Evolutionary conservation across 2,888 invertebrate genomes (phyloP), one percentile per base, ranked within the genome.

Genomic region (Rhagium mordax): DNA sequence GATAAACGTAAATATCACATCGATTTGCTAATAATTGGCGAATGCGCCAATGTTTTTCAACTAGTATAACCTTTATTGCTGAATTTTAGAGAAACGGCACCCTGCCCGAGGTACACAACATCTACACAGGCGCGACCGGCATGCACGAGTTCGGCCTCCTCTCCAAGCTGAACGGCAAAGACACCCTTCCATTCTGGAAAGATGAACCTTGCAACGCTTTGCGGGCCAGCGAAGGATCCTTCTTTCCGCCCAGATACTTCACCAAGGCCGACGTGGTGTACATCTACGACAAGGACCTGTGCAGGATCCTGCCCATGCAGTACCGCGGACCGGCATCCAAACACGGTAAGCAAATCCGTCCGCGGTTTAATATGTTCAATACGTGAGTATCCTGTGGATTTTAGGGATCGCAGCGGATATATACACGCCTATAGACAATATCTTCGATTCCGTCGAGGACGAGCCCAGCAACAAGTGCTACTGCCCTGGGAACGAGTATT

Each of bases 261-360:
- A 94, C 94, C 16, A 86, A 86, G 59, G 89, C 91, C 0, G 93
- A 96, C 84, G 88, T 91, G 0, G 91, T 96, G 15, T 91, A 94
- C 79, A 88, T 97, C 0, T 97, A 95, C 86, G 96, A 96, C 84
- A 96, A 96, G 85, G 96, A 97, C 84, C 87, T 97, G 53, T 97
- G 97, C 84, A 90, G 96, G 72, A 92, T 93, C 0, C 87, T 96
- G 81, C 95, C 96, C 0, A 86, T 96, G 72, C 89, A 93, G 78
- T 96, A 95, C 85, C 89, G 92, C 16, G 89, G 91, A 27, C 90
- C 93, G 55, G 91, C 92, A 0, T 90, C 91, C 60, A 95, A 95
- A 88, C 92, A 94, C 83, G 94, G 94, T 91, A 85, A 78, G 76
- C 51, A 33, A 16, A 62, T n/a, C n/a, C n/a, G n/a, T n/a, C n/a